Evolutionary conservation across 2,113 vertebrate species (phyloP).

Genomic region (Menidia beryllina): DNA sequence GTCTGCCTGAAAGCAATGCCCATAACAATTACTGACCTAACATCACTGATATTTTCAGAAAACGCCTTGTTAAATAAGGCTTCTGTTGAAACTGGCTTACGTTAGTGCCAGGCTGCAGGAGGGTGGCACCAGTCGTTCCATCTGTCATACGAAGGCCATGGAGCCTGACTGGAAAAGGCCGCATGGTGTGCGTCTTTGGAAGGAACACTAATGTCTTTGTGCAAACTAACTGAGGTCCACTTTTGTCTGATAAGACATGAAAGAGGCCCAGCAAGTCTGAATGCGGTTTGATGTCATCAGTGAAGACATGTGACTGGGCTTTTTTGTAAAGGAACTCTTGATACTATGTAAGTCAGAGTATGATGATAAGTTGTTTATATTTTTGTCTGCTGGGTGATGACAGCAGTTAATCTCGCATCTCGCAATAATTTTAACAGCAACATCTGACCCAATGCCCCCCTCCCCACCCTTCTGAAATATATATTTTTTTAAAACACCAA

Average conservation of each 20-base stretch:
- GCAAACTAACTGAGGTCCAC: slow-evolving; percentile 45
- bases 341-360: background rate
- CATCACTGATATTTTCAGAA: background rate
- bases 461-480: too few species aligned
- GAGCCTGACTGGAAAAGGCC: slow-evolving; percentile 6
- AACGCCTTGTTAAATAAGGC: slow-evolving; percentile 11
- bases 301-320: too few species aligned
- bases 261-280: slow-evolving; percentile 4
- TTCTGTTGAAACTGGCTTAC: slow-evolving; percentile 48
- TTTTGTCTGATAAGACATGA: slow-evolving; percentile 47
- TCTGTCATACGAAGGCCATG: slow-evolving; percentile 56
- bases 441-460: too few species aligned
- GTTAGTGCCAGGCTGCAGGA: slow-evolving; percentile 55
- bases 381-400: too few species aligned
- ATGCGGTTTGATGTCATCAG: background rate
- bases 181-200: slow-evolving; percentile 22
- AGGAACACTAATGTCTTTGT: slow-evolving; percentile 76
- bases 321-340: background rate
- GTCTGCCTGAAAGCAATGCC: background rate
- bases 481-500: too few species aligned
- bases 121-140: slow-evolving; percentile 62
- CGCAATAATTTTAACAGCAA: too few species aligned
- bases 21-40: background rate
- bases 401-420: too few species aligned
- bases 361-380: too few species aligned